phyloP scores from a whole-genome alignment of 2,797 vertebrate species.

The Brachyalestes nurse region DNA sequence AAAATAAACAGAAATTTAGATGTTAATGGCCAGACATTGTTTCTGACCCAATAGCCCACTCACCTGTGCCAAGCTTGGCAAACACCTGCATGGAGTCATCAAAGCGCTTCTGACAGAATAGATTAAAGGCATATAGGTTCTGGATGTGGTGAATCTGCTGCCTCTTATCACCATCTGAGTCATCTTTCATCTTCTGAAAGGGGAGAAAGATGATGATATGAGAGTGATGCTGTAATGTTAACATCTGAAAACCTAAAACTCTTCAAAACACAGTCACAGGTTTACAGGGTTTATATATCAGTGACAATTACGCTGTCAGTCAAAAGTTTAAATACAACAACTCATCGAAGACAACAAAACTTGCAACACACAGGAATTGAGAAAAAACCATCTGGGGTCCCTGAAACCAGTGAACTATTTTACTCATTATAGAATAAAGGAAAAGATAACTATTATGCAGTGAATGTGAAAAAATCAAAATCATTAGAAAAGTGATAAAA shows the following conservation, averaged over 20 bases:
- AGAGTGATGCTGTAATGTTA: neutral
- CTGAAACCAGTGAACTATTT: no score
- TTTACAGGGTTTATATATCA: neutral
- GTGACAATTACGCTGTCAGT: neutral
- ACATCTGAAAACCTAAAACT: neutral
- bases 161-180: conserved; percentile 94
- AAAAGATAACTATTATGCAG: no score
- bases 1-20: neutral
- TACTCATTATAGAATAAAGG: no score
- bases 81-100: conserved; percentile 99
- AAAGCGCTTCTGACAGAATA: conserved; percentile 98
- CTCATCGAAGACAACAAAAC: neutral
- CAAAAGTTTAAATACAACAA: neutral
- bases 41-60: neutral
- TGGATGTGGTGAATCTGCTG: conserved; percentile 99
- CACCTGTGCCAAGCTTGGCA: conserved; percentile 97
- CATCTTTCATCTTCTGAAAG: conserved; percentile 95
- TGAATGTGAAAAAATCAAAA: no score
- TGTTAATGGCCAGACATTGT: neutral
- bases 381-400: no score
- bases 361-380: no score
- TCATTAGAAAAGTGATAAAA: no score
- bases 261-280: neutral
- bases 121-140: conserved; percentile 98
- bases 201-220: neutral